phyloP scores from a whole-genome alignment of 2,797 vertebrate genomes.

The Pseudomugil tenellus region DNA sequence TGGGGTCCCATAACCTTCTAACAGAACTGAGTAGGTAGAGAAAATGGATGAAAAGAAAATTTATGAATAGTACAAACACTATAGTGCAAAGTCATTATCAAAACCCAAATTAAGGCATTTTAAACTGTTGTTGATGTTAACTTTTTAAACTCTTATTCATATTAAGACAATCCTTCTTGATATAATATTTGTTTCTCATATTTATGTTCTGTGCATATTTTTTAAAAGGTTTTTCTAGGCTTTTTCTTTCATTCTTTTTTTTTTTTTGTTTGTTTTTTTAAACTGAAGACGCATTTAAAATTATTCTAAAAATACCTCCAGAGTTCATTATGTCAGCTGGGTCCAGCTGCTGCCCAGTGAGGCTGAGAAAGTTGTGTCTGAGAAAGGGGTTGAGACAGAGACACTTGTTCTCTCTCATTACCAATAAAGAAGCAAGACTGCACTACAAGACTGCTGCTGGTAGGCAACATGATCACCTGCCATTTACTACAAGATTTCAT shows the following conservation, averaged over 20 bases:
- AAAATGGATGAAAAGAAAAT: no score
- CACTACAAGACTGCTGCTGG: not conserved
- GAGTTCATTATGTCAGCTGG: conserved; percentile 16
- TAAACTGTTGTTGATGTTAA: not conserved
- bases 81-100: no score
- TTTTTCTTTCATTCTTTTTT: no score
- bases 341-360: conserved; percentile 17
- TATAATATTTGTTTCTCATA: no score
- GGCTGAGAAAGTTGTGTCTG: conserved; percentile 44
- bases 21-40: no score
- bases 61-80: no score
- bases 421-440: conserved; percentile 28
- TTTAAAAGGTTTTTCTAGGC: no score
- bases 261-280: no score
- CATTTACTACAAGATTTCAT: conserved; percentile 4
- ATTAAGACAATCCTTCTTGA: not conserved
- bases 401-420: conserved; percentile 47
- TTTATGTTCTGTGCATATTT: no score
- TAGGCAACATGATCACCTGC: conserved; percentile 11
- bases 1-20: no score
- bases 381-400: conserved; percentile 20
- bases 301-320: conserved; percentile 17
- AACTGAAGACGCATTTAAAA: conserved; percentile 1
- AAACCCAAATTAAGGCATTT: not conserved
- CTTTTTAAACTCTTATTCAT: not conserved